A percentile compares a stretch with the other conserved stretches of the same genome.
Evolutionary conservation across 2,797 vertebrate species (phyloP).

Genomic region (Myotis planiceps): DNA sequence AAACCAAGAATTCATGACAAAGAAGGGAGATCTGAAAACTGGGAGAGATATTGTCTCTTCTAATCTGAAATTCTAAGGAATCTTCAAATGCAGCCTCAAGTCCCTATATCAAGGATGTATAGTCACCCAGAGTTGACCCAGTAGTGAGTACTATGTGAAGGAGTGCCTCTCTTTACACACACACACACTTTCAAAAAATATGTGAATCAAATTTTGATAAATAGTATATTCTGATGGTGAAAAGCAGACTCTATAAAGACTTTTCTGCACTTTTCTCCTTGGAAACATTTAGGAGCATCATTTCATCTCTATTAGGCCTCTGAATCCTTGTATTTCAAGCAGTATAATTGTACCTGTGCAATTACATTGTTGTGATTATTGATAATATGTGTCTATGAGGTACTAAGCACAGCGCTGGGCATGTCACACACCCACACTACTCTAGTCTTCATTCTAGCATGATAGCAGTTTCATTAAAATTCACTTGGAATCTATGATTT

Average conservation of each 20-base stretch:
- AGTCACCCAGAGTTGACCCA: neutral
- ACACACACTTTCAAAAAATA: neutral
- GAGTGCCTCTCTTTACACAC: neutral
- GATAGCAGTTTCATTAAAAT: neutral
- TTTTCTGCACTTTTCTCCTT: neutral
- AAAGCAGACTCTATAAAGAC: neutral
- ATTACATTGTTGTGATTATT: neutral
- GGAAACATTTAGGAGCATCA: neutral
- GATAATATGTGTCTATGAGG: neutral
- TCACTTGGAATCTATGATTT: neutral
- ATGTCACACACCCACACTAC: neutral
- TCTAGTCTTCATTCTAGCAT: neutral
- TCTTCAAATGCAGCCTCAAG: neutral
- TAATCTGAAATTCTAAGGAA: neutral
- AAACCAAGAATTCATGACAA: constrained; percentile 46
- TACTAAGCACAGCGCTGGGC: neutral
- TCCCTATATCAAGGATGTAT: neutral
- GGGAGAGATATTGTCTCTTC: neutral
- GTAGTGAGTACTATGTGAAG: neutral
- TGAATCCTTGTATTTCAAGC: neutral
- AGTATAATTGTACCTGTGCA: neutral
- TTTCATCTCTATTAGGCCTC: neutral
- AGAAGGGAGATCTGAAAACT: neutral
- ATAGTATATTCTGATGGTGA: neutral
- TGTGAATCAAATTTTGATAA: neutral